phyloP scores from a whole-genome alignment of 2,888 invertebrate genomes.

The Cryptocheilus praepositus region DNA sequence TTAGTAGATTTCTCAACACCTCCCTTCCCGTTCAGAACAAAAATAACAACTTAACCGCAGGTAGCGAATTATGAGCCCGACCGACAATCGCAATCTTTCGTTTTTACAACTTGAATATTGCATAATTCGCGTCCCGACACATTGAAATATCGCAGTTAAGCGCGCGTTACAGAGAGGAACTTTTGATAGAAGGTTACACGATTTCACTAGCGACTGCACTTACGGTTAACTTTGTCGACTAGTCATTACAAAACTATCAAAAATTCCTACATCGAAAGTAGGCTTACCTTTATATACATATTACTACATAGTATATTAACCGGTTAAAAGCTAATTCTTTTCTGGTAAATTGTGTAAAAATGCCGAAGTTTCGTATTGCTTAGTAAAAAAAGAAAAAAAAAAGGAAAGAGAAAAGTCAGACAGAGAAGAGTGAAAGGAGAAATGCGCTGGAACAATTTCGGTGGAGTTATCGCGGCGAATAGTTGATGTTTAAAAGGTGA shows the following conservation, averaged over 20 bases:
- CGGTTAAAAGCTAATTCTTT: conserved; percentile 36
- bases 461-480: conserved; percentile 16
- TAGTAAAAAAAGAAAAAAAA: conserved; percentile 34
- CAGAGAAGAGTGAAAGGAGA: conserved; percentile 18
- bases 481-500: too few species aligned
- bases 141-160: conserved; percentile 31
- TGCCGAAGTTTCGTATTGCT: conserved; percentile 33
- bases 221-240: conserved; percentile 41
- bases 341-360: conserved; percentile 52
- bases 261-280: conserved; percentile 54
- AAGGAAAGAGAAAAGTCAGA: conserved; percentile 24
- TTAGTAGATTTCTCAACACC: conserved; percentile 4
- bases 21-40: conserved; percentile 2
- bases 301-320: conserved; percentile 53
- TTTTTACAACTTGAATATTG: conserved; percentile 43
- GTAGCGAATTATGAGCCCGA: conserved; percentile 27
- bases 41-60: conserved; percentile 13
- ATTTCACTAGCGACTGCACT: conserved; percentile 43
- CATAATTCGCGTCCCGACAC: conserved; percentile 36
- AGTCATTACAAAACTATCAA: conserved; percentile 58
- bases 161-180: conserved; percentile 45
- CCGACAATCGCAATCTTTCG: conserved; percentile 19
- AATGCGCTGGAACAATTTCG: conserved; percentile 28
- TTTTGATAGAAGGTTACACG: conserved; percentile 51
- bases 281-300: conserved; percentile 63